These are phyloP conservation scores for Dicentrarchus labrax DNA, from an alignment of 2,113 vertebrate species.

Conservation along the genomic window DNA sequence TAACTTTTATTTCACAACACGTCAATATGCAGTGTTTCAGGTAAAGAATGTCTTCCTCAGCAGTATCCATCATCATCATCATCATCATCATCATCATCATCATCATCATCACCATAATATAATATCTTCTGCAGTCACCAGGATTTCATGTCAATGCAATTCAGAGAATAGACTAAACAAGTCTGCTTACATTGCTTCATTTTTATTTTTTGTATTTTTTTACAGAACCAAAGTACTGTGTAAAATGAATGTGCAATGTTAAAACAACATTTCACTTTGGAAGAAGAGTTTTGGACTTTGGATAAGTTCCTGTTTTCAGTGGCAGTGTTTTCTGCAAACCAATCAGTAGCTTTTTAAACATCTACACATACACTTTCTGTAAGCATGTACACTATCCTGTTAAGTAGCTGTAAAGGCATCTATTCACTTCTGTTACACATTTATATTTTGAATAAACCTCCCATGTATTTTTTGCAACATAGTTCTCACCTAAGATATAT, in stretches of 20 bases:
- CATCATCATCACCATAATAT: too few species aligned
- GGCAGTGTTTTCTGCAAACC: not conserved
- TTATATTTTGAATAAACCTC: not conserved
- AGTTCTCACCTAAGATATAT: not conserved
- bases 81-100: too few species aligned
- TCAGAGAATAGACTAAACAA: slow-evolving; percentile 1
- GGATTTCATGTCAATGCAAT: slow-evolving; percentile 27
- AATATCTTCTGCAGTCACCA: slow-evolving; percentile 21
- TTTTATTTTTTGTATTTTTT: not conserved
- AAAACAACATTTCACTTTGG: slow-evolving; percentile 53
- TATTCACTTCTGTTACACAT: not conserved
- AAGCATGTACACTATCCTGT: not conserved
- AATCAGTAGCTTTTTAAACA: not conserved
- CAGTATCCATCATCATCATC: slow-evolving; percentile 24
- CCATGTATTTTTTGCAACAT: not conserved
- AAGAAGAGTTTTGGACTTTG: slow-evolving; percentile 38
- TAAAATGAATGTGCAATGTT: slow-evolving; percentile 31
- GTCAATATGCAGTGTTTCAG: slow-evolving; percentile 43
- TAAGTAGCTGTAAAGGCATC: not conserved
- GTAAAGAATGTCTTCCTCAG: slow-evolving; percentile 44
- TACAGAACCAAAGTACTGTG: slow-evolving; percentile 25
- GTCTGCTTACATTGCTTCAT: slow-evolving; percentile 4
- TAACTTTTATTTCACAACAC: slow-evolving; percentile 63
- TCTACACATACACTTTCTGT: not conserved
- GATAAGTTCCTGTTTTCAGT: not conserved